phyloP scores from a whole-genome alignment of 2,797 vertebrate genomes.

The Psittacula echo region DNA sequence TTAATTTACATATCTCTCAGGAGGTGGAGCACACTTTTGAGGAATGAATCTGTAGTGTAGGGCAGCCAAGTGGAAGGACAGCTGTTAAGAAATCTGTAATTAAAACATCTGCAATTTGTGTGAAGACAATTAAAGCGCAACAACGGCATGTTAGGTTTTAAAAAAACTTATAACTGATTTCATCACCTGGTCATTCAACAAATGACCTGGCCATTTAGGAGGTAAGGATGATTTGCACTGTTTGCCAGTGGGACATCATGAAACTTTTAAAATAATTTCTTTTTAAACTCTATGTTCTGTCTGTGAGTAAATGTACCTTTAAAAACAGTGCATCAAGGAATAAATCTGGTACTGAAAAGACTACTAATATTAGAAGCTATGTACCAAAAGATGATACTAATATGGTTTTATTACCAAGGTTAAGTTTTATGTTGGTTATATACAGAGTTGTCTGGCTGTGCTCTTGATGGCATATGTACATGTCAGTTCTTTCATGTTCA shows the following conservation, averaged over 20 bases:
- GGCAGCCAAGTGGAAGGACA: not conserved
- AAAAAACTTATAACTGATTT: slow-evolving; percentile 5
- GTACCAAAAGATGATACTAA: not conserved
- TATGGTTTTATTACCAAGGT: not conserved
- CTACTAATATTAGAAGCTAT: not conserved
- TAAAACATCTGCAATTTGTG: slow-evolving; percentile 2
- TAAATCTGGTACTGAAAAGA: not conserved
- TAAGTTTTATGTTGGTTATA: not conserved
- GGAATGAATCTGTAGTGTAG: not conserved
- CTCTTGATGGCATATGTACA: rapidly evolving
- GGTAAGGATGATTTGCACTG: not conserved
- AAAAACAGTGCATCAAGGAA: not conserved
- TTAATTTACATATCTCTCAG: not conserved
- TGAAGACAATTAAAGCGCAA: slow-evolving; percentile 41
- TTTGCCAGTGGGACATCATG: not conserved
- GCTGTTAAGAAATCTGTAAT: slow-evolving; percentile 7
- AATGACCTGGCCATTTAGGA: not conserved
- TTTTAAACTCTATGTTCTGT: not conserved
- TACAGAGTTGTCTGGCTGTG: rapidly evolving
- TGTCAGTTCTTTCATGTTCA: not conserved
- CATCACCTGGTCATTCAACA: not conserved
- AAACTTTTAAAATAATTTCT: not conserved
- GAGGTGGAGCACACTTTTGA: not conserved
- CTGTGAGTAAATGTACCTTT: not conserved
- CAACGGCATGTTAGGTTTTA: not conserved